A percentile compares a stretch with the other conserved stretches of the same genome.
phyloP scores from a whole-genome alignment of 2,888 invertebrate genomes.

The Ophonus ardosiacus region DNA sequence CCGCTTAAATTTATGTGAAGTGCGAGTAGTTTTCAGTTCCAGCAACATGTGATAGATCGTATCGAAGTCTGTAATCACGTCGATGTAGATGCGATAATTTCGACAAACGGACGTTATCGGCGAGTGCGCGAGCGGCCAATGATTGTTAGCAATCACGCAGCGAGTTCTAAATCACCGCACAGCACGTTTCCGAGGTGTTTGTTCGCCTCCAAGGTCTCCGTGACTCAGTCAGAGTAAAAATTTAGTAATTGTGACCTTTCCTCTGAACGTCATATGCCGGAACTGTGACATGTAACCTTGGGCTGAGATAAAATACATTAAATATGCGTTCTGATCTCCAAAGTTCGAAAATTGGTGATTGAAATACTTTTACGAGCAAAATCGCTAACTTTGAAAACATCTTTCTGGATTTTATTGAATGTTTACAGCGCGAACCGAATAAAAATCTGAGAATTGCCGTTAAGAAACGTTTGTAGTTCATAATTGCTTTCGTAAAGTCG shows the following conservation, averaged over 20 bases:
- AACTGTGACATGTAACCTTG: conserved; percentile 57
- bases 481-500: conserved; percentile 54
- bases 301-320: background rate
- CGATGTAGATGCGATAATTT: conserved; percentile 48
- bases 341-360: conserved; percentile 21
- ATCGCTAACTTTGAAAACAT: conserved; percentile 51
- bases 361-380: conserved; percentile 58
- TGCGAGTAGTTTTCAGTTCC: background rate
- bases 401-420: conserved; percentile 56
- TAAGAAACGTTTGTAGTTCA: conserved; percentile 53
- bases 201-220: conserved; percentile 59
- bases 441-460: conserved; percentile 52
- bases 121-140: conserved; percentile 30
- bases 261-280: conserved; percentile 59
- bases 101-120: conserved; percentile 34
- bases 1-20: background rate
- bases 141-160: conserved; percentile 52
- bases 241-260: conserved; percentile 61
- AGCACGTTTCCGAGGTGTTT: conserved; percentile 58
- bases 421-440: conserved; percentile 50
- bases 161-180: conserved; percentile 41
- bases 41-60: conserved; percentile 53
- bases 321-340: conserved; percentile 18
- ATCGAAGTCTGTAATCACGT: conserved; percentile 3
- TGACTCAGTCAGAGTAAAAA: conserved; percentile 59